Base-by-base conservation (phyloP, 1,140 invertebrate genomes). In the Bombyx mori region DNA sequence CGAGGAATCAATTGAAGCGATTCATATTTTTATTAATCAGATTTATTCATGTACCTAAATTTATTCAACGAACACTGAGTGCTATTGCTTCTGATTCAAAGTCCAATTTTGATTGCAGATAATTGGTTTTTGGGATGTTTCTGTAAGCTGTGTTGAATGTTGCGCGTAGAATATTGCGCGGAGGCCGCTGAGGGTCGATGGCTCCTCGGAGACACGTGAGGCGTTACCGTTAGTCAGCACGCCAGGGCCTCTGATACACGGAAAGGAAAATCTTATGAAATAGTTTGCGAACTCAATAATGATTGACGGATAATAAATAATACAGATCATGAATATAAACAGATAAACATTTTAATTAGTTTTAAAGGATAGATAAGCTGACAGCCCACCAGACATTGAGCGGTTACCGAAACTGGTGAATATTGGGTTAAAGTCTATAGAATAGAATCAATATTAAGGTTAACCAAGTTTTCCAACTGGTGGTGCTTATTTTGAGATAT, bases 161-260 rank as follows among this genome's bases (percentile, higher is more conserved):
- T 82, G 73, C 74, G 77, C 80, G 80, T 81, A 83, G 78, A 81
- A 83, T 78, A 85, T 75, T 78, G 77, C 72, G 82, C 79, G 71
- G 82, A 81, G 81, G 79, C 82, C 79, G 81, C 57, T 56, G 68
- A 80, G 79, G 82, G 81, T 86, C 82, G 82, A 77, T 86, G 82
- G 73, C 82, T 82, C 70, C 71, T 61, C 63, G 66, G 76, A 78
- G 82, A 79, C 82, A 86, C 82, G 82, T 86, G 80, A 86, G 64
- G 65, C 60, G 72, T 81, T 80, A 80, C 80, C 83, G 83, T 83
- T 60, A 68, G 65, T 78, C 71, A 75, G 77, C 71, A 77, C 76
- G 62, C 68, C 65, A 59, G 67, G 57, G 72, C 66, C 71, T 76
- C 69, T 71, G 72, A 75, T 72, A 81, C 77, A 79, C 73, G 72